phyloP scores from a whole-genome alignment of 2,888 invertebrate species.

The Tholera decimalis region DNA sequence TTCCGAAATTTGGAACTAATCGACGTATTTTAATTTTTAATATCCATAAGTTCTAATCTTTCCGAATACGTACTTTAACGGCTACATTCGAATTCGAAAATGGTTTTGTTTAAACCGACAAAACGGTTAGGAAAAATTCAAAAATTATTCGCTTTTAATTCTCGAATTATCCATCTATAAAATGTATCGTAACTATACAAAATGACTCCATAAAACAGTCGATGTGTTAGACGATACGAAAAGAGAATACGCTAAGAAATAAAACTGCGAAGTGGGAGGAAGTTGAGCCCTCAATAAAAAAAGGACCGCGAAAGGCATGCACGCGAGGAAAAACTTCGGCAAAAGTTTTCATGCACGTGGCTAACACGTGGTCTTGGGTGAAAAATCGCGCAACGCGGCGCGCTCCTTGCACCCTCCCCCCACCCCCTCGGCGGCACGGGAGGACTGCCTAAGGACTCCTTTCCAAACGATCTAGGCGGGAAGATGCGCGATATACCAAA shows the following conservation, averaged over 20 bases:
- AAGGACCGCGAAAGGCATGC: slow-evolving; percentile 60
- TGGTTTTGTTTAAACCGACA: slow-evolving; percentile 71
- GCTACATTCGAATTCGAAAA: slow-evolving; percentile 71
- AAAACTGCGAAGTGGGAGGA: slow-evolving; percentile 46
- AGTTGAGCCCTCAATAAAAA: slow-evolving; percentile 54
- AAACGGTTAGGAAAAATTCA: slow-evolving; percentile 69
- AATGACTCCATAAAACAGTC: slow-evolving; percentile 50
- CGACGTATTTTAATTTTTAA: slow-evolving; percentile 84
- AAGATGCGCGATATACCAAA: slow-evolving; percentile 68
- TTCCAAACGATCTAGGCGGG: slow-evolving; percentile 70
- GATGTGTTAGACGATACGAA: slow-evolving; percentile 50
- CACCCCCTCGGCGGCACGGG: slow-evolving; percentile 60
- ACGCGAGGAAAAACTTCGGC: slow-evolving; percentile 77
- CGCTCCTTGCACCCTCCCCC: slow-evolving; percentile 76
- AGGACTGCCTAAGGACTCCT: slow-evolving; percentile 72
- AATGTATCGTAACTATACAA: slow-evolving; percentile 55
- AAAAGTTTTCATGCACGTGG: slow-evolving; percentile 87
- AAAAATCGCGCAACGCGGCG: slow-evolving; percentile 87
- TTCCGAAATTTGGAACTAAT: slow-evolving; percentile 88
- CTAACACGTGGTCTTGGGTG: slow-evolving; percentile 88
- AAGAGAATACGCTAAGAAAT: slow-evolving; percentile 59
- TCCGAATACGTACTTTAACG: slow-evolving; percentile 75
- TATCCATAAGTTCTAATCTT: slow-evolving; percentile 82
- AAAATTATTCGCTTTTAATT: slow-evolving; percentile 64
- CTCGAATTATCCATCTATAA: slow-evolving; percentile 60